Percentiles rank a stretch among this genome's conserved stretches.
phyloP scores from a whole-genome alignment of 1,140 invertebrate genomes.

The Micrasema longulum region DNA sequence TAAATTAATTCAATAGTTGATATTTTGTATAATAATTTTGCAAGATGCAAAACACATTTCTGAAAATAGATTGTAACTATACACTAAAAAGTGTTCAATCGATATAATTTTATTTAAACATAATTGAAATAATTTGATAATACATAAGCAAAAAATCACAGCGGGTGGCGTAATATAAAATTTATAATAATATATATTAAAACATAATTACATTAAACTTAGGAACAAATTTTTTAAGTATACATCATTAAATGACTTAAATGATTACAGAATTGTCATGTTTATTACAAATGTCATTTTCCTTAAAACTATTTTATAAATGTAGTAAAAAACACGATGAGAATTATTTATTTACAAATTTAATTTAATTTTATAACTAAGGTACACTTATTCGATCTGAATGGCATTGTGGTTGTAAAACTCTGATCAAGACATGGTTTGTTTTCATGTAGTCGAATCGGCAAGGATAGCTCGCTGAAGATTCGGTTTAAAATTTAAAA shows the following conservation, averaged over 20 bases:
- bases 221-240: conserved; percentile 34
- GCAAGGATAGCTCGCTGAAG: too few relatives aligned
- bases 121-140: not conserved
- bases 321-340: conserved; percentile 24
- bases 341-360: conserved; percentile 15
- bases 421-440: too few relatives aligned
- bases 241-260: conserved; percentile 11
- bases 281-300: conserved; percentile 11
- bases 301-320: conserved; percentile 26
- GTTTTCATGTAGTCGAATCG: too few relatives aligned
- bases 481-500: too few relatives aligned
- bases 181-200: conserved; percentile 12
- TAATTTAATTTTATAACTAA: conserved; percentile 4
- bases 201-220: conserved; percentile 21
- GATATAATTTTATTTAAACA: too few relatives aligned
- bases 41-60: too few relatives aligned
- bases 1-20: too few relatives aligned
- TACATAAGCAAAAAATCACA: conserved; percentile 35
- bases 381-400: not conserved
- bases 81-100: too few relatives aligned
- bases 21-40: too few relatives aligned
- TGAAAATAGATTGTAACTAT: too few relatives aligned
- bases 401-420: not conserved
- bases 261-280: conserved; percentile 9
- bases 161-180: conserved; percentile 4